phyloP scores from a whole-genome alignment of 2,888 invertebrate species.

The Frankliniella fusca region DNA sequence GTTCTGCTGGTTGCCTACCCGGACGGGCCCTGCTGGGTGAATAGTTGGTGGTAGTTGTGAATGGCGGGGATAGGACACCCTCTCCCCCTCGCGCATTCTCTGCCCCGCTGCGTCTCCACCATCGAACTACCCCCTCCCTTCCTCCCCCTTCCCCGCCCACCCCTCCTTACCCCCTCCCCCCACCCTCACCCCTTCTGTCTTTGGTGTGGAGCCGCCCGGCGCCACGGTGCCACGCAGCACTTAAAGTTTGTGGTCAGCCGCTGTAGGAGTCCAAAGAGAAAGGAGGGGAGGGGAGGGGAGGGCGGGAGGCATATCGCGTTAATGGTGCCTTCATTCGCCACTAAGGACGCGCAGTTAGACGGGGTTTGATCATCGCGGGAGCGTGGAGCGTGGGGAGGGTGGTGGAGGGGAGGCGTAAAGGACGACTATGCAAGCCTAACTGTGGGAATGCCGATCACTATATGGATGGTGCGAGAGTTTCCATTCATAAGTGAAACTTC shows the following conservation, averaged over 20 bases:
- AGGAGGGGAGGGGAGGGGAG: background rate
- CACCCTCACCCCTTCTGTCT: background rate
- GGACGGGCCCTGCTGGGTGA: background rate
- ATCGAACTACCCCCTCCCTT: background rate
- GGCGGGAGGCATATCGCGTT: background rate
- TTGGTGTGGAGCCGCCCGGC: background rate
- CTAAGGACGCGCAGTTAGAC: too few relatives aligned
- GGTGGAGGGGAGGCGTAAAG: too few relatives aligned
- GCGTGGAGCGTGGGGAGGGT: too few relatives aligned
- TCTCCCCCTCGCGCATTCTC: background rate
- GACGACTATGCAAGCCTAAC: too few relatives aligned
- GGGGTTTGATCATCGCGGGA: too few relatives aligned
- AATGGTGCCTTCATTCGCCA: background rate
- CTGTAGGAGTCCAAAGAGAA: background rate
- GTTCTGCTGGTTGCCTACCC: conserved; percentile 15
- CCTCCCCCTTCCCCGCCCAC: background rate
- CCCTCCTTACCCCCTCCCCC: background rate
- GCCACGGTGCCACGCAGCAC: background rate
- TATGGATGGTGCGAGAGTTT: too few relatives aligned
- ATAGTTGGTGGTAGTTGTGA: conserved; percentile 20
- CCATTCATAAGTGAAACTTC: too few relatives aligned
- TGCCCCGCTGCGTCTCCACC: background rate
- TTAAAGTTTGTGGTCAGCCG: conserved; percentile 15
- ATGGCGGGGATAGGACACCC: background rate
- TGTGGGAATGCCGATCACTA: too few relatives aligned